A percentile compares a stretch with the other conserved stretches of the same genome.
Conservation (phyloP, 2,888 invertebrate species). For the Cerastoderma edule region DNA sequence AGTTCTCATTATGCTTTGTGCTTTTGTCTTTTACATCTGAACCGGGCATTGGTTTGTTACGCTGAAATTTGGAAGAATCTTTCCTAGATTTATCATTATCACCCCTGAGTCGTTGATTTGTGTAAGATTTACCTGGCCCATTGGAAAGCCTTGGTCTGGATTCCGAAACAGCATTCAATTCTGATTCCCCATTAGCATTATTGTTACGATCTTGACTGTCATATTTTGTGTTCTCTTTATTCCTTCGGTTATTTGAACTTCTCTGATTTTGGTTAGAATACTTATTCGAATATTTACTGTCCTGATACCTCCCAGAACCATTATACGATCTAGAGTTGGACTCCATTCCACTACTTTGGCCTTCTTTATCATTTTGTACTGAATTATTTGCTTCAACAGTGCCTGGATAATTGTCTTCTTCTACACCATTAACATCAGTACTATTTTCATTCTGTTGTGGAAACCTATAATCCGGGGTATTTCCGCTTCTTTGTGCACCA, state of each 20-base stretch:
- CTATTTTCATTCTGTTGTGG: too few species aligned
- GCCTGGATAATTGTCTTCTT: too few species aligned
- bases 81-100: background rate
- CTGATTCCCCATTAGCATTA: background rate
- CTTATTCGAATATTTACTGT: slow-evolving; percentile 16
- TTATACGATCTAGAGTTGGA: too few species aligned
- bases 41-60: background rate
- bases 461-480: too few species aligned
- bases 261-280: background rate
- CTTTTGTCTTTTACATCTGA: background rate
- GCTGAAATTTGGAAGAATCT: background rate
- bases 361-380: too few species aligned
- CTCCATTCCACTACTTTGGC: too few species aligned
- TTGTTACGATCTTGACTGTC: background rate
- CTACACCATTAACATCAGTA: too few species aligned
- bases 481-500: too few species aligned
- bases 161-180: background rate
- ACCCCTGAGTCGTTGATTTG: slow-evolving; percentile 16
- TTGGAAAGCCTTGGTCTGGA: background rate
- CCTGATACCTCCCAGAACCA: background rate
- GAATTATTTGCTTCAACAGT: too few species aligned
- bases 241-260: background rate
- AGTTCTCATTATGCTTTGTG: background rate
- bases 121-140: slow-evolving; percentile 14
- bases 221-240: background rate